Evolutionary conservation across 1,140 invertebrate genomes (phyloP).

Genomic region (Aphaenogaster rudis): DNA sequence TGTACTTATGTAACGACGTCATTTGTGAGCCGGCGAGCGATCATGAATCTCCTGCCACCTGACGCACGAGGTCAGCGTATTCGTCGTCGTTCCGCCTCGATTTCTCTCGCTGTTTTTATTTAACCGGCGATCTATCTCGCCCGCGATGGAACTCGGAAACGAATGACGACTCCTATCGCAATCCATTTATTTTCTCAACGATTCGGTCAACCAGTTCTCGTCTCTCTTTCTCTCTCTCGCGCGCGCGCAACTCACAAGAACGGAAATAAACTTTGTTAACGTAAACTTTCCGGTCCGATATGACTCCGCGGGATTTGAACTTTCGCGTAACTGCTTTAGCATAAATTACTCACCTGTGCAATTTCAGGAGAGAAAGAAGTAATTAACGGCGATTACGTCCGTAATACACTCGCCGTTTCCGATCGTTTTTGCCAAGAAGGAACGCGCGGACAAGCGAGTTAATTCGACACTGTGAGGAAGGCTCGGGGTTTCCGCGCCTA

Average conservation of each 20-base stretch:
- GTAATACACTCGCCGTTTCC: conserved; percentile 49
- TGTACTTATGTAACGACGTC: conserved; percentile 77
- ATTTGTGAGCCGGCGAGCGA: conserved; percentile 69
- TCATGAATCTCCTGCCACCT: conserved; percentile 74
- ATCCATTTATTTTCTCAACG: conserved; percentile 53
- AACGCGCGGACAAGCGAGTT: conserved; percentile 39
- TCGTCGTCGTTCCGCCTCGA: conserved; percentile 54
- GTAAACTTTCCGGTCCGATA: conserved; percentile 36
- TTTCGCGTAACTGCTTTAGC: conserved; percentile 30
- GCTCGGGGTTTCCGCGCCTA: conserved; percentile 9
- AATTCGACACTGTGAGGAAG: conserved; percentile 32
- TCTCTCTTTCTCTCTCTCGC: background rate
- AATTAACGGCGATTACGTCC: conserved; percentile 58
- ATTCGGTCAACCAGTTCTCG: conserved; percentile 27
- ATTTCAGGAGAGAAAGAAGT: conserved; percentile 56
- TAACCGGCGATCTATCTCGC: conserved; percentile 62
- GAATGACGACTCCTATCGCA: conserved; percentile 44
- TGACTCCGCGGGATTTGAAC: conserved; percentile 35
- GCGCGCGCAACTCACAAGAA: conserved; percentile 13
- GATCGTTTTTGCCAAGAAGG: conserved; percentile 53
- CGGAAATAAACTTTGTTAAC: conserved; percentile 54
- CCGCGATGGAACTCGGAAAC: conserved; percentile 47
- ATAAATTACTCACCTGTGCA: conserved; percentile 51
- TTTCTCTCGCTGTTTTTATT: conserved; percentile 67
- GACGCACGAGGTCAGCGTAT: conserved; percentile 67